Evolutionary conservation across 2,888 invertebrate species (phyloP).

Genomic region (Papilio protenor): DNA sequence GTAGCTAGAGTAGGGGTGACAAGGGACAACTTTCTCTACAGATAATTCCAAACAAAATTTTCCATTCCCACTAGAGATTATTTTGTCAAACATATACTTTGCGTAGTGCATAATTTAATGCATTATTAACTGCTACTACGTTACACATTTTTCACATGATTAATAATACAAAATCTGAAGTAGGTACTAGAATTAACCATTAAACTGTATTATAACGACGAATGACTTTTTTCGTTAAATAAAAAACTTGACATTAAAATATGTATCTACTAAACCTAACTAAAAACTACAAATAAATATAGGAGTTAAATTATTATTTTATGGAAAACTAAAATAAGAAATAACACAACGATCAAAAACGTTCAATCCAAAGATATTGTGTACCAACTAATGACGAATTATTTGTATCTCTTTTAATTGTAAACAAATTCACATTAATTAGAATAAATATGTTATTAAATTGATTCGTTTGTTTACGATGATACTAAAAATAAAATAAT

Average conservation of each 20-base stretch:
- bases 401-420: conserved; percentile 49
- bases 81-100: not conserved
- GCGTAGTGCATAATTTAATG: too few species aligned
- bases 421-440: conserved; percentile 63
- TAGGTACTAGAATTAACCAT: too few species aligned
- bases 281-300: not conserved
- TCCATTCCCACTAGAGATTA: not conserved
- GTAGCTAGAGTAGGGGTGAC: not conserved
- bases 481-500: conserved; percentile 49
- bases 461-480: conserved; percentile 44
- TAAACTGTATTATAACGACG: too few species aligned
- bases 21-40: not conserved
- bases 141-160: too few species aligned
- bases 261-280: not conserved
- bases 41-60: not conserved
- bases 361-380: not conserved
- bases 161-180: too few species aligned
- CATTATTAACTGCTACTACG: too few species aligned
- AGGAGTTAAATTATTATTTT: not conserved
- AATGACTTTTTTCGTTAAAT: too few species aligned
- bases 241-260: not conserved
- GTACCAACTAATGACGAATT: not conserved
- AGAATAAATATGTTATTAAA: conserved; percentile 60
- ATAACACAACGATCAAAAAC: not conserved
- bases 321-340: not conserved